Percentiles rank a stretch among this genome's conserved stretches.
These are phyloP conservation scores for Oxycera nigricornis DNA, from an alignment of 2,888 invertebrate genomes.

Conservation along the genomic window DNA sequence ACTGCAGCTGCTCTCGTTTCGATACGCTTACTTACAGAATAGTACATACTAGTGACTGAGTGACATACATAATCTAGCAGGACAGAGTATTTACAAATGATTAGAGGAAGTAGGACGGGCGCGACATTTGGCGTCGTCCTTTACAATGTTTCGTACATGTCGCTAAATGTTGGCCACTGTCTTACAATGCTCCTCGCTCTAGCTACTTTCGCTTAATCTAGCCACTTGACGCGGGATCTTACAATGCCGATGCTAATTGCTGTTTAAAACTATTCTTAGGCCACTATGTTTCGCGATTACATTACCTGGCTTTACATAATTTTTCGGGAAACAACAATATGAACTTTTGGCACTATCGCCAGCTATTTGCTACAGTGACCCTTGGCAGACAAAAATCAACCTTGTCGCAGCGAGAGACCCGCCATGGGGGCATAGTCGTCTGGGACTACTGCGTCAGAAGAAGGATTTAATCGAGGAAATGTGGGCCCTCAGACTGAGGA, in stretches of 20 bases:
- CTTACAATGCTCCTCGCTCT: neutral
- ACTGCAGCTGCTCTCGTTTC: no score
- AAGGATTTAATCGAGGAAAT: neutral
- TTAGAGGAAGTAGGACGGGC: neutral
- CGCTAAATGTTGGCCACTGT: no score
- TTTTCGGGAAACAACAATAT: constrained; percentile 3
- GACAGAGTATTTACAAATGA: neutral
- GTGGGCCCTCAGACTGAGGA: neutral
- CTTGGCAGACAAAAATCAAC: constrained; percentile 26
- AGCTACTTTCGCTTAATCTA: neutral
- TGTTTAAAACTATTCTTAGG: neutral
- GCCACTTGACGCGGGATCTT: neutral
- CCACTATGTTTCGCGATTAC: constrained; percentile 16
- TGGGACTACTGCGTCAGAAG: neutral
- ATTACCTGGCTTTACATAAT: constrained; percentile 32
- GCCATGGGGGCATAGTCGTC: neutral
- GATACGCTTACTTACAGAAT: no score
- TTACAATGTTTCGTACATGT: constrained; percentile 16
- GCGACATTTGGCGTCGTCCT: neutral
- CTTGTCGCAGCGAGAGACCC: neutral
- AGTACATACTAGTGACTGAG: no score
- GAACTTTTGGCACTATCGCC: constrained; percentile 31
- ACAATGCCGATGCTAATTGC: no score
- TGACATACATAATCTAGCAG: no score
- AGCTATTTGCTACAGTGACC: neutral